phyloP scores from a whole-genome alignment of 2,113 vertebrate species.

The Ginglymostoma cirratum region DNA sequence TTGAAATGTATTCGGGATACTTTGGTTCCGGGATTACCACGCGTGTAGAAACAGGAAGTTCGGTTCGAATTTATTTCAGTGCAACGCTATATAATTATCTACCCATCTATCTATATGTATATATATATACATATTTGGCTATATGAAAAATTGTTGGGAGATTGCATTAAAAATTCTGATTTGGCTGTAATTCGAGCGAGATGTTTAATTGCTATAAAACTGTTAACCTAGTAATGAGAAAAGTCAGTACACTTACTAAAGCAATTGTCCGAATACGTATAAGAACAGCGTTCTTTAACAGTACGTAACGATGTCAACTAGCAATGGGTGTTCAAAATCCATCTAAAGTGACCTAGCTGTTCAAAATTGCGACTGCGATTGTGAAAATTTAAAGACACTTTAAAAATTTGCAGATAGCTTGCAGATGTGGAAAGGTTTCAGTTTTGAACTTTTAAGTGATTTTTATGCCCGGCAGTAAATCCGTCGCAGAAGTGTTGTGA shows the following conservation, averaged over 20 bases:
- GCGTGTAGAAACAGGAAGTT: neutral
- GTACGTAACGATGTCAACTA: neutral
- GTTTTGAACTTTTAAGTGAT: neutral
- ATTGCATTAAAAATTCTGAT: neutral
- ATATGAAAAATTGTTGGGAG: neutral
- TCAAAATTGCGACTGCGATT: neutral
- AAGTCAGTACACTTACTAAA: neutral
- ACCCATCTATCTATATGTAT: too few species aligned
- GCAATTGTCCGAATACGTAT: neutral
- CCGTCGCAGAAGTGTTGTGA: too few species aligned
- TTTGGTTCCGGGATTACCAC: neutral
- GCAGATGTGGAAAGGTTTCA: neutral
- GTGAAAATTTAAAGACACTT: neutral
- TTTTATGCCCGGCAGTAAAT: neutral
- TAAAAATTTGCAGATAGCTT: neutral
- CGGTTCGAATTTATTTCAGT: neutral
- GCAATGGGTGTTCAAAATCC: neutral
- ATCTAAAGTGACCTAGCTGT: neutral
- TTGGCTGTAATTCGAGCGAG: neutral
- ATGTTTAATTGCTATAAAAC: neutral
- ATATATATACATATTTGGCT: neutral
- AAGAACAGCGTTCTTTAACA: neutral
- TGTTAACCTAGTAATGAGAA: neutral
- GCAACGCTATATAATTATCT: neutral
- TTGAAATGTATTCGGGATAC: neutral